Percentiles rank a stretch among this genome's conserved stretches.
phyloP scores from a whole-genome alignment of 2,113 vertebrate genomes.

The Odobenus rosmarus region DNA sequence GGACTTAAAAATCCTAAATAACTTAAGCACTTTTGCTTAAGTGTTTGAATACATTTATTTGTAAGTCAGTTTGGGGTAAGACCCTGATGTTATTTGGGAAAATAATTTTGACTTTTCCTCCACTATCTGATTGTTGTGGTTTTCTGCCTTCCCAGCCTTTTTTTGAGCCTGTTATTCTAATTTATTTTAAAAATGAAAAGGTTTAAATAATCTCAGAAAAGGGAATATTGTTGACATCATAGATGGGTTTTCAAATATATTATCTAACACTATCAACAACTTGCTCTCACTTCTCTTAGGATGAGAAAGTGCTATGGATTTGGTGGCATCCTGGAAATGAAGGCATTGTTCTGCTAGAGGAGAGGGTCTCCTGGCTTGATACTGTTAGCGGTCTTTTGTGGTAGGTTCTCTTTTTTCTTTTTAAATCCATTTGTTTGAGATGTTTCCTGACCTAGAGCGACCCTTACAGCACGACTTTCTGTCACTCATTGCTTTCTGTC shows the following conservation, averaged over 20 bases:
- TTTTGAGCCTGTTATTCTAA: not conserved
- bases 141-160: not conserved
- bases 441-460: not conserved
- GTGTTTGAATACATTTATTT: not conserved
- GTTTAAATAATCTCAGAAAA: not conserved
- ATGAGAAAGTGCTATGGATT: not conserved
- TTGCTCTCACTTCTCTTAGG: not conserved
- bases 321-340: not conserved
- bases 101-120: not conserved
- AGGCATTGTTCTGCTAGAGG: accelerated
- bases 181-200: not conserved
- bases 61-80: not conserved
- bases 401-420: not conserved
- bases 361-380: not conserved
- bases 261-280: not conserved
- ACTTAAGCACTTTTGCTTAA: not conserved
- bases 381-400: not conserved
- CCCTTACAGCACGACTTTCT: not conserved
- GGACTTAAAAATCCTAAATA: not conserved
- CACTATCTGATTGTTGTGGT: not conserved
- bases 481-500: not conserved
- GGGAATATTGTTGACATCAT: not conserved
- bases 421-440: not conserved
- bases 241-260: not conserved
- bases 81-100: not conserved